Evolutionary conservation across 2,888 invertebrate genomes (phyloP), one percentile per base, ranked within the genome.

Genomic region (Gortyna flavago): DNA sequence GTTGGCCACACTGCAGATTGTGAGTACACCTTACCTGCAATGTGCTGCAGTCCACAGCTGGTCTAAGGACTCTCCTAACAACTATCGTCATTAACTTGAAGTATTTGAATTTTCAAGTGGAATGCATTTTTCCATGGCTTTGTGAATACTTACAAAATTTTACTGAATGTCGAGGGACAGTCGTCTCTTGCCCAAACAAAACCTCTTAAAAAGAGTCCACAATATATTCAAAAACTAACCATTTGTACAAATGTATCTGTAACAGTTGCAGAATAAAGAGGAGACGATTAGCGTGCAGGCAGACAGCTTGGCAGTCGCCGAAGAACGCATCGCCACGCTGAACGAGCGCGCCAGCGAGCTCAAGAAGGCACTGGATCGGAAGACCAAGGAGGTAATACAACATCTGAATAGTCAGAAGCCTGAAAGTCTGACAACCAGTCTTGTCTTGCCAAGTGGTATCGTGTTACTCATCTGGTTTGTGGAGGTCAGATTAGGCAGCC

Each of bases 261-360:
- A 68, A 67, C 85, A 96, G 96, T 80, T 96, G 44, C 91, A 94
- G 77, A 95, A 96, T 84, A 95, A 94, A 73, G 96, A 96, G 75
- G 95, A 96, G 86, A 96, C 95, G 54, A 92, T 96, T 21, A 90
- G 93, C 4, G 93, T 96, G 61, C 96, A 96, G 87, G 89, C 91
- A 18, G 94, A 94, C 83, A 95, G 95, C 77, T 86, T 96, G 57
- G 87, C 91, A 0, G 91, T 94, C 66, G 96, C 96, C 0, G 96
- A 96, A 87, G 91, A 90, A n/a, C 90, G 95, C 61, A 94, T 95
- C 79, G 90, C 92, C 8, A 83, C 88, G 35, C 92, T 95, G 44
- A 87, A 88, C 1, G 87, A 88, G 69, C 92, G 91, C 67, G 90
- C 90, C 44, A 69, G 76, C 13, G 89, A 89, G 21, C 87, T 93